phyloP scores from a whole-genome alignment of 2,888 invertebrate species.

The Nephrocerus scutellatus region DNA sequence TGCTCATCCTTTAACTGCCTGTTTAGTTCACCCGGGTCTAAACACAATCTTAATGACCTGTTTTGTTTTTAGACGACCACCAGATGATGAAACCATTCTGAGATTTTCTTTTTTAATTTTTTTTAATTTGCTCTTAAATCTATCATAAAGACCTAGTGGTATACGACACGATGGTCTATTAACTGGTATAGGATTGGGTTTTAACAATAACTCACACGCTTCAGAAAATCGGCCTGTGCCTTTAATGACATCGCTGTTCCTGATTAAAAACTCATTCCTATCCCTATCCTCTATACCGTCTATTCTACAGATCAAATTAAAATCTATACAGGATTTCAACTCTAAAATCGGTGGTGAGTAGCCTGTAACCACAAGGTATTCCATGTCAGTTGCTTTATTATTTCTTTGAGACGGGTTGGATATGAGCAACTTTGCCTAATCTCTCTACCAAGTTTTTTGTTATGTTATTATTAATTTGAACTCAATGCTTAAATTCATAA shows the following conservation, averaged over 20 bases:
- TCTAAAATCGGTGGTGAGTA: constrained; percentile 6
- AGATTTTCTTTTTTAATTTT: constrained; percentile 1
- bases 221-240: constrained; percentile 5
- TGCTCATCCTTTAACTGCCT: constrained; percentile 22
- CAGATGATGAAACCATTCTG: constrained; percentile 6
- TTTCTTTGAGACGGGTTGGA: neutral
- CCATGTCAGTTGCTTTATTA: neutral
- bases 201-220: neutral
- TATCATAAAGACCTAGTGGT: neutral
- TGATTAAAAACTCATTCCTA: constrained; percentile 1
- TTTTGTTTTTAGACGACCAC: constrained; percentile 17
- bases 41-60: constrained; percentile 24
- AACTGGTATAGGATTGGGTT: constrained; percentile 2
- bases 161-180: constrained; percentile 3
- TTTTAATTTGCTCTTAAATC: neutral
- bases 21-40: no score
- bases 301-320: constrained; percentile 5
- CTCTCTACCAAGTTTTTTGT: constrained; percentile 5
- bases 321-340: constrained; percentile 4
- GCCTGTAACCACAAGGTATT: neutral
- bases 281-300: neutral
- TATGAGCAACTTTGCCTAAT: neutral
- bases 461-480: constrained; percentile 6
- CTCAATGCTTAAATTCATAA: constrained; percentile 5
- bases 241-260: constrained; percentile 8